Base-by-base conservation (phyloP, 92 coral and sea anemone genomes). In the Bergia sp. region DNA sequence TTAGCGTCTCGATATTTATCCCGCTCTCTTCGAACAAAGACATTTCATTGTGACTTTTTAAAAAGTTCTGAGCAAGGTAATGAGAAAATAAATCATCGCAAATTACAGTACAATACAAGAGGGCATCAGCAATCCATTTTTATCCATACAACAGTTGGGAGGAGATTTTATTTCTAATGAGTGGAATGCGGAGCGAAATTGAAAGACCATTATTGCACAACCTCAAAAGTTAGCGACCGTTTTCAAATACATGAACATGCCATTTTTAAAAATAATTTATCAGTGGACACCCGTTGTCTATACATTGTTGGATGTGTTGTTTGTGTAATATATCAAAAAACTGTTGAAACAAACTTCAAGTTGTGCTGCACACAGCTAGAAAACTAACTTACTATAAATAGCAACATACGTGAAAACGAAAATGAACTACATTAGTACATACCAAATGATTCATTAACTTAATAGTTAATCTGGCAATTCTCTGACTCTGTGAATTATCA, bases 311-410 rank as follows among this genome's bases (percentile, higher is more conserved):
- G 7, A 23, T 18, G 44, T 77, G 18, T 38, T 77, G 83, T 47
- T 49, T 79, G n/a, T 50, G 23, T 79, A 79, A 36, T 79, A 39
- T 36, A 50, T 79, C 69, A 61, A 61, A 78, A 23, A 43, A 61
- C 69, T 79, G 66, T n/a, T 79, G 43, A 79, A 53, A 77, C 57
- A 18, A n/a, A 42, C 41, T 42, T 47, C 58, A 5, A 72, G 43
- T 76, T 40, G 43, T 41, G 16, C 10, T 42, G 7, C 29, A 16
- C 69, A 20, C 69, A 79, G 57, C 47, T 77, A 5, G 29, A 77
- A 79, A 29, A 47, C 41, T 10, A 50, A 29, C 29, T 29, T 29
- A 29, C 29, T 0, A 29, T 29, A 29, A 79, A 43, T n/a, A 16
- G 23, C 23, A 18, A 5, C 5, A 16, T 2, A 61, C 6, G 10